Percentiles rank a stretch among this genome's conserved stretches.
Conservation (phyloP, 2,797 vertebrate species). For the Rachycentron canadum region DNA sequence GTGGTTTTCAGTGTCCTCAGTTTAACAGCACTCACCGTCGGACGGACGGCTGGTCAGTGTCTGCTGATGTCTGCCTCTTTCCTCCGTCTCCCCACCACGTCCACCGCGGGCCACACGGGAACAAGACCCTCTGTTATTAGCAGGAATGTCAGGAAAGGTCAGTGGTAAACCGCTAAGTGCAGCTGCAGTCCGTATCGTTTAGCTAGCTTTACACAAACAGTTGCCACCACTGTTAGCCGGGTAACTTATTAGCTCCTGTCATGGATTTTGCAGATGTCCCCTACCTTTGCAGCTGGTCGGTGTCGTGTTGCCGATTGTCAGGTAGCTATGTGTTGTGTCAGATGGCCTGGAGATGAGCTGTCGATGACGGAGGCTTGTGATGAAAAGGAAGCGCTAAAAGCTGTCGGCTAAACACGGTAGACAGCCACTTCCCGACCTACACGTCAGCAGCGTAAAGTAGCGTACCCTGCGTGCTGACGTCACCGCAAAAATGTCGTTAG, state of each 20-base stretch:
- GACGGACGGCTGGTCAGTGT: not conserved
- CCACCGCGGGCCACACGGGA: not conserved
- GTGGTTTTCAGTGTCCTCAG: not conserved
- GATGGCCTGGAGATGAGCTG: slow-evolving; percentile 24
- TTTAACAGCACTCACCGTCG: not conserved
- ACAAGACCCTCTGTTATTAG: not conserved
- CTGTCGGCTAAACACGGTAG: slow-evolving; percentile 23
- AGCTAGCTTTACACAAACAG: not conserved
- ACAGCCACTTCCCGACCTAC: slow-evolving; percentile 74
- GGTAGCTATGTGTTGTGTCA: not conserved
- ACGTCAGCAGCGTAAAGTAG: slow-evolving; percentile 77
- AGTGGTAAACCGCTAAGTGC: not conserved
- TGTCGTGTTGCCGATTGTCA: slow-evolving; percentile 11
- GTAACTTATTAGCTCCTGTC: slow-evolving; percentile 6
- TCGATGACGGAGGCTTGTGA: not conserved
- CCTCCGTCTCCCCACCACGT: no score
- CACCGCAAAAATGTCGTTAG: not conserved
- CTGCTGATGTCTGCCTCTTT: not conserved
- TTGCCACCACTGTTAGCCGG: not conserved
- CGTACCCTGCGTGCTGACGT: slow-evolving; percentile 52
- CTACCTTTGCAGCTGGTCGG: slow-evolving; percentile 55
- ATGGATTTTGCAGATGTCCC: not conserved
- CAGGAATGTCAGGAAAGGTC: not conserved
- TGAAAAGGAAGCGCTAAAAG: not conserved
- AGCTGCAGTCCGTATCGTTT: not conserved